Evolutionary conservation across 1,140 invertebrate species (phyloP), one percentile per base, ranked within the genome.

Genomic region (Zaprionus ornatus): DNA sequence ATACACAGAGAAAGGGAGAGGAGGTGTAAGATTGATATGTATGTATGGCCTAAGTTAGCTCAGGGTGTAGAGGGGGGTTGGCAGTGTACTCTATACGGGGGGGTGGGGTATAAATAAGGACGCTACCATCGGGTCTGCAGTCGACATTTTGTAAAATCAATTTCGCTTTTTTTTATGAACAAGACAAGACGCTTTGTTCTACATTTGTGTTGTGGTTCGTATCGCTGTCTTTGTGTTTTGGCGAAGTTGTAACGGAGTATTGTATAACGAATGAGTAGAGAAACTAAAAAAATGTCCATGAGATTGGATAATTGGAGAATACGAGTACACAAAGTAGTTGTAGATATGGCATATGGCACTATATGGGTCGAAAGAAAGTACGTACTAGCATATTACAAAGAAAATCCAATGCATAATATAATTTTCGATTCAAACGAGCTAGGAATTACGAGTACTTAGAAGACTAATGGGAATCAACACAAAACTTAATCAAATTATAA

Each of bases 61-160:
- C 13, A n/a, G 37, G 37, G 37, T 6, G 15, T n/a, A n/a, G 40
- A 15, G 37, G 37, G 13, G 37, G 37, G 37, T n/a, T 40, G 17
- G 45, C 45, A 50, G 45, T 19, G 10, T 50, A 50, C 45, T 50
- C 45, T 4, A 13, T 21, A 4, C 23, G 42, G 15, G 17, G 42
- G 70, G 25, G 17, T 21, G 13, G 23, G n/a, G 9, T 68, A 74
- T 66, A 72, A 85, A 88, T 88, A 88, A 88, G 83, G 85, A 88
- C 85, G 85, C 85, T 88, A 90, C 85, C 87, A 82, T 82, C 90
- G 90, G 90, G 90, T 80, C 90, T 91, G 90, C 90, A 91, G 90
- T 91, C 90, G 90, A 91, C 19, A 29, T 52, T 63, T 56, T 70
- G 12, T 74, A 17, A 7, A 21, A 59, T 78, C 23, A 40, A 56